Percentiles rank a stretch among this genome's conserved stretches.
Conservation (phyloP, 2,113 vertebrate genomes). For the Dinomys branickii region DNA sequence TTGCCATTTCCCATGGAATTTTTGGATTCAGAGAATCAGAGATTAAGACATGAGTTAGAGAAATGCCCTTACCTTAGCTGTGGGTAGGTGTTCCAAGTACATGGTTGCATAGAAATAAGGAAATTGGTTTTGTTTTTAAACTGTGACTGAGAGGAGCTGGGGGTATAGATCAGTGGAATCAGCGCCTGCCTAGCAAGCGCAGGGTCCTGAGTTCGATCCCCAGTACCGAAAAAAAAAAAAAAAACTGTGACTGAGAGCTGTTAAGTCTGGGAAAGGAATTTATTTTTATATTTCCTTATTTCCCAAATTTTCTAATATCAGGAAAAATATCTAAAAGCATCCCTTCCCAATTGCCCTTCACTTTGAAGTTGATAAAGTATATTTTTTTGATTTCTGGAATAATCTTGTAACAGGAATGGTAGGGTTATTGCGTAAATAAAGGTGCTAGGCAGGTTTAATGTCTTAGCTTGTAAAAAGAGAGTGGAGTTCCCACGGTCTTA, state of each 20-base stretch:
- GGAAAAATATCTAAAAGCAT: background rate
- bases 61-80: background rate
- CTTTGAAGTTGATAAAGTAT: slow-evolving; percentile 12
- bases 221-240: too few relatives aligned
- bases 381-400: slow-evolving; percentile 50
- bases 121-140: background rate
- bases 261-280: background rate
- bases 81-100: background rate
- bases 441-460: background rate
- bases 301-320: background rate
- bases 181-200: too few relatives aligned
- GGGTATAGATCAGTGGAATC: too few relatives aligned
- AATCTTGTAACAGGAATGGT: background rate
- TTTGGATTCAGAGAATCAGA: slow-evolving; percentile 44
- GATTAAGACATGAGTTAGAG: background rate
- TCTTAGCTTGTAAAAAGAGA: slow-evolving; percentile 29
- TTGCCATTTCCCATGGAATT: background rate
- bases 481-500: background rate
- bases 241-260: background rate
- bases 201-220: too few relatives aligned
- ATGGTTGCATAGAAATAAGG: background rate
- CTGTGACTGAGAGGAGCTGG: background rate
- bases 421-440: slow-evolving; percentile 11
- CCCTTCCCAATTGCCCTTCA: background rate
- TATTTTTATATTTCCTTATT: background rate